Percentiles rank a stretch among this genome's conserved stretches.
These are phyloP conservation scores for Acinonyx jubatus DNA, from an alignment of 2,113 vertebrate species.

Conservation along the genomic window DNA sequence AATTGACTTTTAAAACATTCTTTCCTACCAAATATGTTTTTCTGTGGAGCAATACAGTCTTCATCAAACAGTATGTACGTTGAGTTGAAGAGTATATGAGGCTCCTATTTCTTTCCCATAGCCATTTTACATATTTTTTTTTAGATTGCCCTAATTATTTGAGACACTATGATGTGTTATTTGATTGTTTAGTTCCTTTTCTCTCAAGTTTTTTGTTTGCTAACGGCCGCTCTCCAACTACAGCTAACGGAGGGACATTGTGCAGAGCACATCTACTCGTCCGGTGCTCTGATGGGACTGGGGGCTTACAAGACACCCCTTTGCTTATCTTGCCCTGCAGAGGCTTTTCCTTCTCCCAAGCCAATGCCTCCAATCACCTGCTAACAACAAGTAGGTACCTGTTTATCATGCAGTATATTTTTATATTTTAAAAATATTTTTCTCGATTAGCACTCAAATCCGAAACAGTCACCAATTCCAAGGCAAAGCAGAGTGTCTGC, in stretches of 20 bases:
- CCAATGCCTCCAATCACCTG: not conserved
- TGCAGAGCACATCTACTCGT: rapidly evolving
- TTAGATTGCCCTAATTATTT: not conserved
- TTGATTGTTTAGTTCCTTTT: not conserved
- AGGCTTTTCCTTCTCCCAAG: not conserved
- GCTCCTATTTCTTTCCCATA: not conserved
- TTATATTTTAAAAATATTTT: not conserved
- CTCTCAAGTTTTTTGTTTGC: not conserved
- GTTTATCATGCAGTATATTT: not conserved
- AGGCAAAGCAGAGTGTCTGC: not conserved
- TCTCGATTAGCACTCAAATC: not conserved
- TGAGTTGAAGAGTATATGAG: not conserved
- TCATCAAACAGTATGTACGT: not conserved
- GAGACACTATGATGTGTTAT: not conserved
- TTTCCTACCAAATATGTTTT: not conserved
- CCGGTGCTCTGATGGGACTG: no score
- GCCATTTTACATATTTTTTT: not conserved
- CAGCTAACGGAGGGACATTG: not conserved
- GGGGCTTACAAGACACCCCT: rapidly evolving
- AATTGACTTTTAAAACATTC: not conserved
- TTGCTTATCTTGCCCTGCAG: not conserved
- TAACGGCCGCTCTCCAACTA: not conserved
- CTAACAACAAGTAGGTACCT: not conserved
- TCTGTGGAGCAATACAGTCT: not conserved
- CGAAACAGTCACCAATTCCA: not conserved